These are phyloP conservation scores for Tachyglossus aculeatus DNA, from an alignment of 2,797 vertebrate species.

Conservation along the genomic window DNA sequence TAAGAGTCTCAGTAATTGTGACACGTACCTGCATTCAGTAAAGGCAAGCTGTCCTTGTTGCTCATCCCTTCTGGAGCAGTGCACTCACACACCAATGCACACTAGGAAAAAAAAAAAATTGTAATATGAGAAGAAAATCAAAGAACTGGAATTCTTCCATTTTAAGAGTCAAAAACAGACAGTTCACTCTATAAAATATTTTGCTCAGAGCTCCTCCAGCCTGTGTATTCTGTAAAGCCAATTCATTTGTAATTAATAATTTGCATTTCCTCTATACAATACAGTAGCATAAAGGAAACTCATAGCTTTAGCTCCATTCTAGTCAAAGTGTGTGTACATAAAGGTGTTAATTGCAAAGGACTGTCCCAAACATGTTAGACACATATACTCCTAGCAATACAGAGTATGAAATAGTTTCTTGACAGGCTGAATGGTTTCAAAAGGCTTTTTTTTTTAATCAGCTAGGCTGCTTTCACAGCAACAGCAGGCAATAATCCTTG, in stretches of 20 bases:
- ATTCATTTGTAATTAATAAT: neutral
- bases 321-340: neutral
- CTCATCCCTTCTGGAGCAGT: constrained; percentile 73
- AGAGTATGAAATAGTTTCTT: neutral
- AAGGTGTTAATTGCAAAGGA: neutral
- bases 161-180: neutral
- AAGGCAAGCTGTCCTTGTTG: constrained; percentile 82
- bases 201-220: neutral
- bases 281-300: neutral
- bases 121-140: neutral
- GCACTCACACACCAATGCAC: constrained; percentile 87
- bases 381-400: neutral
- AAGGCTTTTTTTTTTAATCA: constrained; percentile 35
- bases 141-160: neutral
- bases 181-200: neutral
- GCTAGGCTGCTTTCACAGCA: neutral
- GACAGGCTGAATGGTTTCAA: constrained; percentile 17
- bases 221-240: neutral
- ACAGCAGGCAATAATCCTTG: constrained; percentile 7
- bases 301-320: neutral
- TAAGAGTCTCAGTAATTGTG: neutral
- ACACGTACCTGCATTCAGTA: constrained; percentile 86
- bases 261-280: neutral
- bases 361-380: neutral
- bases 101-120: constrained; percentile 74